Conservation (phyloP, 2,888 invertebrate genomes). For the Xanthia icteritia region DNA sequence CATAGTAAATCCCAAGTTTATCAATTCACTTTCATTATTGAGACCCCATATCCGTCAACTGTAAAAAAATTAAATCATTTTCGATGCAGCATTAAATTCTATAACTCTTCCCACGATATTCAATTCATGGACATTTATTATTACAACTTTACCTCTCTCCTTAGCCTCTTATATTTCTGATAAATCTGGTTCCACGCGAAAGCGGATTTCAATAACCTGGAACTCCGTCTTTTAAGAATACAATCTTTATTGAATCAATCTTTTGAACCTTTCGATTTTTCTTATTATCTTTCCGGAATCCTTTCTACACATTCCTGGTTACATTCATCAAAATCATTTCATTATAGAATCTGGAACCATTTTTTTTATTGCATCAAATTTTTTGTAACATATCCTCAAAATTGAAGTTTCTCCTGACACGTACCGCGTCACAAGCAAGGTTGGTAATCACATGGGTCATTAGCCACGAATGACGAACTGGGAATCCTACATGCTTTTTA, state of each 20-base stretch:
- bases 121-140: neutral
- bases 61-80: no score
- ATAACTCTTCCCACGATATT: neutral
- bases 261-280: constrained; percentile 44
- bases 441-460: constrained; percentile 77
- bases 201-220: constrained; percentile 56
- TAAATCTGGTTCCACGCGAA: constrained; percentile 15
- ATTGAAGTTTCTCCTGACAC: constrained; percentile 27
- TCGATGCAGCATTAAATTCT: no score
- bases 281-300: constrained; percentile 48
- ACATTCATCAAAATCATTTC: constrained; percentile 41
- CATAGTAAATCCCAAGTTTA: neutral
- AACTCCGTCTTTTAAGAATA: constrained; percentile 46
- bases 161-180: constrained; percentile 3
- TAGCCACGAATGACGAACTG: constrained; percentile 74
- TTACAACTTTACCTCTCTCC: neutral
- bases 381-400: neutral
- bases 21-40: no score
- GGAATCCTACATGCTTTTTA: constrained; percentile 54
- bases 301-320: constrained; percentile 41
- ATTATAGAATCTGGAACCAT: neutral
- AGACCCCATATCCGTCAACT: no score
- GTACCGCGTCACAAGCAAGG: constrained; percentile 49
- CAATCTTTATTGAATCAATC: constrained; percentile 57
- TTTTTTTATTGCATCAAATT: constrained; percentile 15